Base-by-base conservation (phyloP, 2,797 vertebrate genomes). In the Falco naumanni region DNA sequence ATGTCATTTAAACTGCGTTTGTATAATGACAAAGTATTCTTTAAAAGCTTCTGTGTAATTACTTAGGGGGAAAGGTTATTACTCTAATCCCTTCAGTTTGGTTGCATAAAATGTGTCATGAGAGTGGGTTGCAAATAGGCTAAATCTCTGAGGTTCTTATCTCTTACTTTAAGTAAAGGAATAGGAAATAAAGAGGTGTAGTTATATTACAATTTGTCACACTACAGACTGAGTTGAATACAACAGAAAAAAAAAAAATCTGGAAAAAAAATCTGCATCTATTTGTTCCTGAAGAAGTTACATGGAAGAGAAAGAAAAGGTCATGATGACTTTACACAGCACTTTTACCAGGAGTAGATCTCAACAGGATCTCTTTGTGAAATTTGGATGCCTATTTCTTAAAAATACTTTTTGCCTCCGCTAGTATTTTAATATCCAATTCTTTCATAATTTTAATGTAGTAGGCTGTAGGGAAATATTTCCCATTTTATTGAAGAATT, bases 21-120 rank as follows among this genome's bases (percentile, higher is more conserved):
- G 21, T 75, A 2, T 57, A 72, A 89, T 71, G 69, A 81, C 84
- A 84, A 75, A 90, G 54, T 66, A 59, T 71, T 84, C 61, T 71
- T 87, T 34, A 57, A 89, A 85, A 75, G 57, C 80, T 81, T 74
- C 80, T 83, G 28, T 50, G 65, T 90, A 88, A 82, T 95, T 96
- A 74, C 70, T 61, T 76, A 69, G 43, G 81, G 82, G 77, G 80
- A 72, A 88, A 88, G 78, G 64, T 89, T 92, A 71, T 85, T 94
- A 56, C 71, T 92, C 64, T 90, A 78, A 84, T 94, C 81, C 56
- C 78, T 79, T 64, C 69, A 39, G 66, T 69, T 92, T 84, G 85
- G 39, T 87, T 90, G 87, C 71, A 61, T 90, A 61, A 79, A 91
- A 93, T 39, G 50, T 79, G 72, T 88, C 54, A 25, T 51, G 74